Base-by-base conservation (phyloP, 2,797 vertebrate species). In the Emys orbicularis region DNA sequence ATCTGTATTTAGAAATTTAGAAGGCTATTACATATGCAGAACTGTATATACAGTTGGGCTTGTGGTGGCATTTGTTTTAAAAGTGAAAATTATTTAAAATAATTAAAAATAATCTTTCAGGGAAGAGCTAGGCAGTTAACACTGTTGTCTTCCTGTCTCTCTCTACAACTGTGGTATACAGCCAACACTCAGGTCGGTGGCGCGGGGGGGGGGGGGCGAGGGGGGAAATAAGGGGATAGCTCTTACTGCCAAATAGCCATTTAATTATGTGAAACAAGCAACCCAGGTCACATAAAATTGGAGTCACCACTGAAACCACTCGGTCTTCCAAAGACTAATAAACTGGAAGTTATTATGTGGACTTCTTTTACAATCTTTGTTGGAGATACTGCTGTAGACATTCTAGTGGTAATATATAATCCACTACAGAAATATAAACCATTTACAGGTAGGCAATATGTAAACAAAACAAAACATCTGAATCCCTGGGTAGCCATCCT, bases 231-330 rank as follows among this genome's bases (percentile, higher is more conserved):
- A 80, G 49, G 57, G 87, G 79, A 53, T 53, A 87, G 27, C 57
- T 89, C 81, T 56, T 16, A 10, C 8, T 84, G 65, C 89, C 88
- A 94, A 96, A 83, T 89, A 94, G 80, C 85, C 81, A 86, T 92
- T 94, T 91, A 91, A 92, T 90, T 93, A 93, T 57, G 77, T 61
- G 61, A 94, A 96, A 83, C 44, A 86, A 5, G 34, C 89, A 68
- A 8, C 68, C 41, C 47, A 94, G 84, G 85, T 88, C 94, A 97
- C 72, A 92, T 92, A 96, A 98, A 97, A 97, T 4, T 84, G 41
- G 54, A 97, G 90, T 94, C 86, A 91, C 89, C 96, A 97, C 94
- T 96, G 96, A 98, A 98, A 97, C 74, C 79, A 92, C 84, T 90
- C 81, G 37, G 5, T 82, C 81, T 94, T 97, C 54, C n/a, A 95